Evolutionary conservation across 1,140 invertebrate species (phyloP), one percentile per base, ranked within the genome.

Genomic region (Ylistrum balloti): DNA sequence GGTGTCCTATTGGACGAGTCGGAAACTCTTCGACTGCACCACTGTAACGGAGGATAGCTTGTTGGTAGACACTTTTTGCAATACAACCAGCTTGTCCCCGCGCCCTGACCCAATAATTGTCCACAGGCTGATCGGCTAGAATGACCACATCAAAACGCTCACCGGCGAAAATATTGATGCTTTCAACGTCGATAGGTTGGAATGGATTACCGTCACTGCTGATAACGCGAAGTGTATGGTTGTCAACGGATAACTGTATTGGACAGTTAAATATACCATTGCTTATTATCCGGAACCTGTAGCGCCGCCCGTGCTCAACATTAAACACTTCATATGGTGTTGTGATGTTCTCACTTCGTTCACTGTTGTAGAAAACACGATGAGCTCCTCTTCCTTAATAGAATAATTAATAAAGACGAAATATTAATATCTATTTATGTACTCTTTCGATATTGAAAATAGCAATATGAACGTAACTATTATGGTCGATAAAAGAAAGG

Each of bases 251-350:
- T 33, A 95, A 33, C 88, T 92, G 90, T 15, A 92, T 97, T 0
- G 98, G 98, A 88, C 93, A 95, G 94, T 99, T 98, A 0, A 98
- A 96, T 93, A 98, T 94, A 89, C 98, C 98, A 7, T 98, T 98
- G 94, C 98, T 99, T 85, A 98, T 98, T 22, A 98, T 96, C 22
- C 98, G 97, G 93, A 99, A 98, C 90, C 98, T 97, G 95, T 99
- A 98, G 56, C 97, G 97, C 85, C 88, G 89, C 1, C 92, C 93
- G n/a, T 32, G 85, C 1, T 89, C 56, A n/a, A 95, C 92, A 28
- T 74, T 91, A 41, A 94, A 93, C 38, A 89, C 86, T 38, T 91
- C 92, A 5, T 87, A 33, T 20, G 94, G 94, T n/a, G 93, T 94
- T 33, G 48, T 86, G 0, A 90, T 38, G 9, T 86, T 91, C 33